These are phyloP conservation scores for Ceraclea dissimilis DNA, from an alignment of 2,888 invertebrate species.

Conservation along the genomic window DNA sequence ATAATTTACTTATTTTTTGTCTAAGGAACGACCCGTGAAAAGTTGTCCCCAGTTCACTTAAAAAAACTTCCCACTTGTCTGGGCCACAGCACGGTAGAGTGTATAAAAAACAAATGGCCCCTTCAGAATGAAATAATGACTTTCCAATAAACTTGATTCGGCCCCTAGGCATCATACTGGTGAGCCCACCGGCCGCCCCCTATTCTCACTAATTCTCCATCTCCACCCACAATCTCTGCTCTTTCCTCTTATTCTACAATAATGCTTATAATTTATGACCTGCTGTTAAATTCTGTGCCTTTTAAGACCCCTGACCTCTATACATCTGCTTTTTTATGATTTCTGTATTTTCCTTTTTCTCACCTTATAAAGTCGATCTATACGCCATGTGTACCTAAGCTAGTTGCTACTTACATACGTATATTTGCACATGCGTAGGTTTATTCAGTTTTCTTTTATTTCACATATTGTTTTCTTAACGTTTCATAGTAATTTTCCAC, in stretches of 20 bases:
- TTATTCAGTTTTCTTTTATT: too few species aligned
- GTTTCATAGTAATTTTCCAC: too few species aligned
- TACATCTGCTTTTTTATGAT: neutral
- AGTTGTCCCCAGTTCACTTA: neutral
- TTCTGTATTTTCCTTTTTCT: neutral
- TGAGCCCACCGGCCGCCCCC: neutral
- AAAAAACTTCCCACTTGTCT: neutral
- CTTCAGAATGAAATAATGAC: conserved; percentile 25
- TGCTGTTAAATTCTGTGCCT: conserved; percentile 8
- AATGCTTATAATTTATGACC: conserved; percentile 10
- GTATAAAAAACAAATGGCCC: conserved; percentile 21
- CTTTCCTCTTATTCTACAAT: neutral
- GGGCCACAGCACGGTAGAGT: conserved; percentile 6
- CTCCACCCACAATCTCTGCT: neutral
- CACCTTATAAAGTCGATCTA: neutral
- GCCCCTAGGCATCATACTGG: conserved; percentile 4
- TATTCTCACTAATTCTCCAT: conserved; percentile 1
- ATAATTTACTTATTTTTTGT: conserved; percentile 44
- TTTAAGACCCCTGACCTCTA: neutral
- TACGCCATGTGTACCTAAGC: too few species aligned
- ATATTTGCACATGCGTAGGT: too few species aligned
- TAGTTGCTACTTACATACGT: too few species aligned
- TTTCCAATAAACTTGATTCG: conserved; percentile 23
- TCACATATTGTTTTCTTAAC: too few species aligned
- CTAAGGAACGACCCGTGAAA: conserved; percentile 55